These are phyloP conservation scores for Silvanus unidentatus DNA, from an alignment of 2,888 invertebrate species.

Conservation along the genomic window DNA sequence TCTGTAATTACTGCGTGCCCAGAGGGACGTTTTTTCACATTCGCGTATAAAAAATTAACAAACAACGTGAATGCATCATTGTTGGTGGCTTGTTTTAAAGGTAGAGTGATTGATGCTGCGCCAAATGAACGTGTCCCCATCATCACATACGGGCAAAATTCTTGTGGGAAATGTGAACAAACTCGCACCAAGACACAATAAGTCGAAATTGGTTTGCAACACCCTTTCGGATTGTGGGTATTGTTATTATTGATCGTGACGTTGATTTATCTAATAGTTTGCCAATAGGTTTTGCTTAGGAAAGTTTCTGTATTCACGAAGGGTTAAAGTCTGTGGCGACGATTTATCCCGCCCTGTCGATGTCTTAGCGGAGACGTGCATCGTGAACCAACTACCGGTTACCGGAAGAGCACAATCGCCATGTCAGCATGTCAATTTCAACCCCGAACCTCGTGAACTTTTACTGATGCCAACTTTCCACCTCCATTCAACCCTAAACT, in stretches of 20 bases:
- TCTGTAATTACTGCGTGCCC: too few relatives aligned
- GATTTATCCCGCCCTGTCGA: slow-evolving; percentile 27
- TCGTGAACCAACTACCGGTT: slow-evolving; percentile 15
- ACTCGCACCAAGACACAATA: too few relatives aligned
- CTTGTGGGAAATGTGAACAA: too few relatives aligned
- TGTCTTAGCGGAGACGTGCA: slow-evolving; percentile 21
- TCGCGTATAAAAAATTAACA: too few relatives aligned
- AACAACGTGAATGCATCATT: too few relatives aligned
- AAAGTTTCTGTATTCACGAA: slow-evolving; percentile 25
- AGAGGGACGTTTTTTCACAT: too few relatives aligned
- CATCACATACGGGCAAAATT: too few relatives aligned
- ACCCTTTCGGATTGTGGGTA: slow-evolving; percentile 1
- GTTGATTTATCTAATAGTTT: slow-evolving; percentile 20
- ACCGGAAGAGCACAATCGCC: slow-evolving; percentile 7
- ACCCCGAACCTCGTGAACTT: slow-evolving; percentile 13
- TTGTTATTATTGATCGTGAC: slow-evolving; percentile 9
- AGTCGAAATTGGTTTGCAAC: not conserved
- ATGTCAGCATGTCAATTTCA: slow-evolving; percentile 17
- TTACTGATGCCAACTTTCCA: slow-evolving; percentile 8
- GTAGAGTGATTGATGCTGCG: too few relatives aligned
- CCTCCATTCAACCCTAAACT: not conserved
- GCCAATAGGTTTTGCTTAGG: slow-evolving; percentile 20
- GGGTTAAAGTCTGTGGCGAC: slow-evolving; percentile 24
- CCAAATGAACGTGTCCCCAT: too few relatives aligned
- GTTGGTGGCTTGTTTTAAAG: too few relatives aligned